A percentile compares a stretch with the other conserved stretches of the same genome.
Conservation (phyloP, 2,797 vertebrate genomes). For the Chelidonichthys spinosus region DNA sequence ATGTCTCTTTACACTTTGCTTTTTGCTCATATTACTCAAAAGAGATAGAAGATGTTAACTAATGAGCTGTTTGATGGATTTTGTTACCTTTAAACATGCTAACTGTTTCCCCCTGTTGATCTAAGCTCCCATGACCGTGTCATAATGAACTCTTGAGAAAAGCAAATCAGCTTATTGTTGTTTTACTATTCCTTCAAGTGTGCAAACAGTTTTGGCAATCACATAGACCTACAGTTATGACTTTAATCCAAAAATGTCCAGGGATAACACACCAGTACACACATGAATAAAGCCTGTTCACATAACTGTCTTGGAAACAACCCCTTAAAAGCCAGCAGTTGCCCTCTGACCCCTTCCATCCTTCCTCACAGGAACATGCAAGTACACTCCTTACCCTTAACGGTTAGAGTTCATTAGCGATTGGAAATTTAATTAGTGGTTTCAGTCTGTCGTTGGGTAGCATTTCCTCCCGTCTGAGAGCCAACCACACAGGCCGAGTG, state of each 20-base stretch:
- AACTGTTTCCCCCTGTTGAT: slow-evolving; percentile 1
- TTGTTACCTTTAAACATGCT: background rate
- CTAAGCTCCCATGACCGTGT: background rate
- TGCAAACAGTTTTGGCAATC: background rate
- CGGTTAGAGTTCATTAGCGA: slow-evolving; percentile 83
- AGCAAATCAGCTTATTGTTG: background rate
- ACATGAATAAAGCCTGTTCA: slow-evolving; percentile 4
- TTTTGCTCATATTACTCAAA: background rate
- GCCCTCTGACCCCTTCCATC: slow-evolving; percentile 69
- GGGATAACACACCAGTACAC: background rate
- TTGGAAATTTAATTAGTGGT: slow-evolving; percentile 85
- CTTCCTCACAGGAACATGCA: slow-evolving; percentile 49
- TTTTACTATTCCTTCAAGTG: background rate
- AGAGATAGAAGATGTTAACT: background rate
- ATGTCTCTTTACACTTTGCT: background rate
- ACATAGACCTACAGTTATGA: background rate
- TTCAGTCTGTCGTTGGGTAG: slow-evolving; percentile 57
- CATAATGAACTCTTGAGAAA: background rate
- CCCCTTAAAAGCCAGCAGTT: slow-evolving; percentile 44
- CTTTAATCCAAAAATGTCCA: slow-evolving; percentile 11
- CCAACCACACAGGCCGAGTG: slow-evolving; percentile 45
- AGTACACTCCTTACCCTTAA: slow-evolving; percentile 64
- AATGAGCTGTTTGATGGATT: background rate
- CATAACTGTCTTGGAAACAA: slow-evolving; percentile 34
- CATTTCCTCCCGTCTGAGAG: slow-evolving; percentile 65